phyloP scores from a whole-genome alignment of 2,888 invertebrate genomes.

The Vesta saturnalis region DNA sequence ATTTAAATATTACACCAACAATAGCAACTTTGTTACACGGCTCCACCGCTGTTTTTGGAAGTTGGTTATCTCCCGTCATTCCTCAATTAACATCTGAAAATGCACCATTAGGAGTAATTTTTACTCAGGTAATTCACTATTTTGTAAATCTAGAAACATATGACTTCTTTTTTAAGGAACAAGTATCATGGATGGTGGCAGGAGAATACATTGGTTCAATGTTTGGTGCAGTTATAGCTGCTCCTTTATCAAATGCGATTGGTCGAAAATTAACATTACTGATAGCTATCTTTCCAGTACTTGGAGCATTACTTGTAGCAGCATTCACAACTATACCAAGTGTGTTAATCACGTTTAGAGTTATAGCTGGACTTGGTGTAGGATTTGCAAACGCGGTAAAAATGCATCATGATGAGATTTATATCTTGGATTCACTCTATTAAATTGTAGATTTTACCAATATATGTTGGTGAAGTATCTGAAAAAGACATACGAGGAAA shows the following conservation, averaged over 20 bases:
- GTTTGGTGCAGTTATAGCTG: conserved; percentile 67
- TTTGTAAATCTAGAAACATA: neutral
- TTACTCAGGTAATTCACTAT: conserved; percentile 1
- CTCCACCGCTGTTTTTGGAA: conserved; percentile 37
- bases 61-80: conserved; percentile 68
- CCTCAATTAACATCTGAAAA: conserved; percentile 59
- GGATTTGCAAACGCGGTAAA: conserved; percentile 65
- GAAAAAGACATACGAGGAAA: conserved; percentile 59
- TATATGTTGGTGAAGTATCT: conserved; percentile 61
- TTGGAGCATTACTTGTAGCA: conserved; percentile 64
- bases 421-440: neutral
- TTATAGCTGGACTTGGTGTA: conserved; percentile 74
- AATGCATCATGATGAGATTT: neutral
- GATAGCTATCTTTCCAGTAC: conserved; percentile 60
- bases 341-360: conserved; percentile 70
- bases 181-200: conserved; percentile 69
- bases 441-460: conserved; percentile 57
- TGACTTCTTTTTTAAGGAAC: conserved; percentile 56
- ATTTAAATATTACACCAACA: too few species aligned
- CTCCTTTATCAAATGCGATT: conserved; percentile 65
- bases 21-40: too few species aligned
- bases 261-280: conserved; percentile 68
- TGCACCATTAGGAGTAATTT: conserved; percentile 19
- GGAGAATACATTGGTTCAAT: too few species aligned
- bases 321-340: conserved; percentile 49